phyloP scores from a whole-genome alignment of 2,888 invertebrate genomes.

The Flexamia atlantica region DNA sequence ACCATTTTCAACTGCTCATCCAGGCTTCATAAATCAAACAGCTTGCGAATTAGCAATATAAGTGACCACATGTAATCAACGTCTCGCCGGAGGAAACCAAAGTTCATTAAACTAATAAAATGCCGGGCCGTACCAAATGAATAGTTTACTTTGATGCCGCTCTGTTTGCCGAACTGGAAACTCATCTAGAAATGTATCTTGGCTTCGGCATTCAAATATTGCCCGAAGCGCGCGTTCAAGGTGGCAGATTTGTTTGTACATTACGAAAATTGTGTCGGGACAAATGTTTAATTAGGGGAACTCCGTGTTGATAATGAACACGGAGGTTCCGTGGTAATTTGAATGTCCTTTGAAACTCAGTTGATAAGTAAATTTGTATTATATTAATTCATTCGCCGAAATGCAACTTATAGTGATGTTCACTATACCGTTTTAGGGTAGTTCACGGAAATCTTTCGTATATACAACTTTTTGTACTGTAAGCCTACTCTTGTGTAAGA shows the following conservation, averaged over 20 bases:
- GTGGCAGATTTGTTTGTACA: constrained; percentile 23
- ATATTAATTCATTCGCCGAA: no score
- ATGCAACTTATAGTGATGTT: no score
- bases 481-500: no score
- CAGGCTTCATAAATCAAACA: no score
- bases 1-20: no score
- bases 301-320: not conserved
- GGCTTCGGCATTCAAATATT: constrained; percentile 11
- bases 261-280: constrained; percentile 24
- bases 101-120: constrained; percentile 38
- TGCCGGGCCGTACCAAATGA: not conserved
- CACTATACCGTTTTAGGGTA: no score
- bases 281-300: not conserved
- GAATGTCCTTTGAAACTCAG: not conserved
- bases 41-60: no score
- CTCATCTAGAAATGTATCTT: constrained; percentile 8
- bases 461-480: no score
- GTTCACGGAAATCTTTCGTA: no score
- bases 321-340: not conserved
- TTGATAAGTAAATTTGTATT: no score
- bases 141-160: constrained; percentile 20
- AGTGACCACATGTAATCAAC: not conserved
- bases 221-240: not conserved
- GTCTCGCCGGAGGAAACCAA: not conserved
- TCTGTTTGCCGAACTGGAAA: not conserved